Percentiles rank a stretch among this genome's conserved stretches.
Evolutionary conservation across 2,888 invertebrate species (phyloP).

Genomic region (Sisyra nigra): DNA sequence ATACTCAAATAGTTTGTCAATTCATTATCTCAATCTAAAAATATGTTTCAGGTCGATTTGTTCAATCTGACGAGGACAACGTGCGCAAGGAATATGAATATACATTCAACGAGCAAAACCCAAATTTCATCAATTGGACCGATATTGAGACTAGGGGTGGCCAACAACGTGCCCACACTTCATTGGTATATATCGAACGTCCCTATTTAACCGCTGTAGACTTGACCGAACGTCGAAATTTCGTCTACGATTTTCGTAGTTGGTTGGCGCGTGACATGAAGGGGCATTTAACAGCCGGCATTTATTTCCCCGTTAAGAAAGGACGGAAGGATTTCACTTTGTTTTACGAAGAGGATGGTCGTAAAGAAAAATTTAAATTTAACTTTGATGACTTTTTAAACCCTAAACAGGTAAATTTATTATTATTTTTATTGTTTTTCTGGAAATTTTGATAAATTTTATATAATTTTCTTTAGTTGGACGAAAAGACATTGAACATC

Average conservation of each 20-base stretch:
- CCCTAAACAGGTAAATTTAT: slow-evolving; percentile 33
- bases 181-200: slow-evolving; percentile 62
- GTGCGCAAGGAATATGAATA: slow-evolving; percentile 76
- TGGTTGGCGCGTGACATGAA: slow-evolving; percentile 68
- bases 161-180: slow-evolving; percentile 36
- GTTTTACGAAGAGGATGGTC: slow-evolving; percentile 54
- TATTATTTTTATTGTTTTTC: background rate
- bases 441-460: background rate
- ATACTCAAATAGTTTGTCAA: no score
- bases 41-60: slow-evolving; percentile 66
- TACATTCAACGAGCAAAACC: slow-evolving; percentile 47
- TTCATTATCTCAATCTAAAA: slow-evolving; percentile 3
- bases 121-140: slow-evolving; percentile 72
- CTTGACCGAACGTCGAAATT: slow-evolving; percentile 77
- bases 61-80: slow-evolving; percentile 58
- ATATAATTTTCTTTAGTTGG: slow-evolving; percentile 34
- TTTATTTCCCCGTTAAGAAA: slow-evolving; percentile 63
- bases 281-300: slow-evolving; percentile 66
- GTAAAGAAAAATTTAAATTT: slow-evolving; percentile 53
- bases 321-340: slow-evolving; percentile 50
- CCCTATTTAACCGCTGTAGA: slow-evolving; percentile 67
- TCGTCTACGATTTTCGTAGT: slow-evolving; percentile 72
- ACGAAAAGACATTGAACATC: slow-evolving; percentile 40
- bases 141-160: slow-evolving; percentile 56
- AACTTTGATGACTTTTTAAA: slow-evolving; percentile 52